Conservation (phyloP, 2,888 invertebrate genomes). For the Synanthedon andrenaeformis region DNA sequence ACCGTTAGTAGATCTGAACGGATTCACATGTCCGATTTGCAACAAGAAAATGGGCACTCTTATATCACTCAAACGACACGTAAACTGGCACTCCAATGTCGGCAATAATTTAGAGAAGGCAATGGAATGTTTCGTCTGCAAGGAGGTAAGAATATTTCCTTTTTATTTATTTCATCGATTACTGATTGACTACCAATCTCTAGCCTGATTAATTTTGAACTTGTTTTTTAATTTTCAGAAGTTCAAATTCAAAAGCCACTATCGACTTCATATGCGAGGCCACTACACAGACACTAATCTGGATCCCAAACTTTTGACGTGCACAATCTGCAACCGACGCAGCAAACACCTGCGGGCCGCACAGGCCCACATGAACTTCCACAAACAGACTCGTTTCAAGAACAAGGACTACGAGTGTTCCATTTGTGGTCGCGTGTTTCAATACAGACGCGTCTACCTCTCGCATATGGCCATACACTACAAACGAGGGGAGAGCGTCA, state of each 20-base stretch:
- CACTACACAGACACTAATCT: constrained; percentile 52
- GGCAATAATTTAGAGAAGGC: constrained; percentile 47
- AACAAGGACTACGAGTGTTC: constrained; percentile 62
- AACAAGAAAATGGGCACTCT: constrained; percentile 54
- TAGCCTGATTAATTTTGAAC: too few relatives aligned
- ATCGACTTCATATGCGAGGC: constrained; percentile 54
- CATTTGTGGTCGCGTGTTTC: constrained; percentile 59
- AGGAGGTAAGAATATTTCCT: constrained; percentile 36
- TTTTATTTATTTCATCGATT: too few relatives aligned
- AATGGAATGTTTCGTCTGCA: constrained; percentile 54
- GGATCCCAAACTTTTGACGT: constrained; percentile 51
- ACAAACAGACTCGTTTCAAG: constrained; percentile 61
- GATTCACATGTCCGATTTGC: constrained; percentile 59
- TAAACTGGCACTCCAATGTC: constrained; percentile 57
- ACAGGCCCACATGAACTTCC: constrained; percentile 57
- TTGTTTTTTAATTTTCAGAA: constrained; percentile 31
- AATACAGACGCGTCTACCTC: constrained; percentile 49
- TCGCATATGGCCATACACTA: constrained; percentile 62
- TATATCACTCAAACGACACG: constrained; percentile 52
- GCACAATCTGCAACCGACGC: constrained; percentile 50
- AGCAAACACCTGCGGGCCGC: constrained; percentile 62
- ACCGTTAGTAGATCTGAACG: constrained; percentile 36
- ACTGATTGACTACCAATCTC: too few relatives aligned
- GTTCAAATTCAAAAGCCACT: constrained; percentile 57
- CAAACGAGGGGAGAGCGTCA: constrained; percentile 51